Evolutionary conservation across 92 coral and sea anemone genomes (phyloP), one percentile per base, ranked within the genome.

Genomic region (Desmophyllum pertusum): DNA sequence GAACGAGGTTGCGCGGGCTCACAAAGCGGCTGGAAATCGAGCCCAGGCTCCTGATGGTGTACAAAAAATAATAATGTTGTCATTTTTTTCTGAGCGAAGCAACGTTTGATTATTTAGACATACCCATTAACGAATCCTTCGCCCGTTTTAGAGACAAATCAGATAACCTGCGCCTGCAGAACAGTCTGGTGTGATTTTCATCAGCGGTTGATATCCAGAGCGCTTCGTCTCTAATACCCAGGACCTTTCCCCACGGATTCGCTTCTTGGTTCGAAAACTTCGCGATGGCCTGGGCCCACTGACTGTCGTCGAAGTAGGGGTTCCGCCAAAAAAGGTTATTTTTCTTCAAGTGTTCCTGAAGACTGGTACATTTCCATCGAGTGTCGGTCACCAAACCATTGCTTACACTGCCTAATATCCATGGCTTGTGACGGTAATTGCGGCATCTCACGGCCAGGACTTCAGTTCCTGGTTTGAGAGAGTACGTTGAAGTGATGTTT

Each of bases 351-450:
- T 71, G 13, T 40, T 29, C 19, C 10, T 41, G 42, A 66, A 71
- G 53, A 71, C 76, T 27, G 52, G 42, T 21, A 27, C 76, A 71
- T 42, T 71, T 71, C 76, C 76, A 71, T 42, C 52, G 76, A 39
- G 48, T 19, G 31, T 70, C 75, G 9, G 75, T 70, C 3, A 70
- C 51, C 52, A 70, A 6, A 5, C 75, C 75, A 41, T 39, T 70
- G 51, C 75, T 39, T 23, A 70, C 15, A 38, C 51, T 70, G 0
- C 51, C 75, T 10, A 70, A 3, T 21, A 70, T 70, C 75, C 75
- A 70, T 17, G 75, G 75, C 30, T 21, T 38, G 31, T 25, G n/a
- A 29, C 25, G 21, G 14, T 2, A 39, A n/a, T n/a, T 70, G 29
- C 4, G 5, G 42, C 75, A 70, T 4, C 52, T 70, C 15, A 70